Evolutionary conservation across 2,797 vertebrate species (phyloP).

Genomic region (Crocidura indochinensis): DNA sequence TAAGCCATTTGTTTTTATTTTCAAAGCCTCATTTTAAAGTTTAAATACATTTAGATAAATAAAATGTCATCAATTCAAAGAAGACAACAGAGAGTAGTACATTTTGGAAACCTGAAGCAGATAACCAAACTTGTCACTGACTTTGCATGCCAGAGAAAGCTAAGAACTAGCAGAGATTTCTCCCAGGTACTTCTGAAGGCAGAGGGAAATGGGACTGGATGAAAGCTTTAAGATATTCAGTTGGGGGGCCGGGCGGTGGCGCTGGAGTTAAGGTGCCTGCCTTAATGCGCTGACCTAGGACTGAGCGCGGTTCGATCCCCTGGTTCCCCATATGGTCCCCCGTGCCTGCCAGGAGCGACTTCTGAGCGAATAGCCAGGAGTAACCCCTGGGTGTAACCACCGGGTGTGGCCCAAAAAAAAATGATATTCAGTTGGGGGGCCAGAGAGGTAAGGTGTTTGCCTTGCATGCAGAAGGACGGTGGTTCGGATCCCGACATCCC

Average conservation of each 20-base stretch:
- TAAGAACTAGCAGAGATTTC: not conserved
- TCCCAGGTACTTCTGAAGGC: not conserved
- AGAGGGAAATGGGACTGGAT: not conserved
- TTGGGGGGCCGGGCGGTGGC: not conserved
- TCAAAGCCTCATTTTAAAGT: not conserved
- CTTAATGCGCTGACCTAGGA: no score
- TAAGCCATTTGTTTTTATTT: not conserved
- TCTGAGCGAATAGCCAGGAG: no score
- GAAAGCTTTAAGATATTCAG: not conserved
- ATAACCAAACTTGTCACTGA: not conserved
- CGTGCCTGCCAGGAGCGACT: no score
- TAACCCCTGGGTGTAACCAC: no score
- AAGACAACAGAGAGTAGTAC: not conserved
- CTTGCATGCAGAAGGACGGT: no score
- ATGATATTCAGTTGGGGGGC: not conserved
- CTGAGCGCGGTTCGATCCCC: no score
- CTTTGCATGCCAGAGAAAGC: not conserved
- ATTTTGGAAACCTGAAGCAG: conserved; percentile 4
- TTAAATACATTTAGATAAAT: not conserved
- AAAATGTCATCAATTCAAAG: not conserved
- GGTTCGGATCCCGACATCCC: no score
- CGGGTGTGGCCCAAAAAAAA: no score
- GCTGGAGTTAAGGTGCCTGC: no score
- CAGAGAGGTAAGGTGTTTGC: no score
- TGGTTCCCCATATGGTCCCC: no score